Evolutionary conservation across 2,888 invertebrate genomes (phyloP).

Genomic region (Craniophora ligustri): DNA sequence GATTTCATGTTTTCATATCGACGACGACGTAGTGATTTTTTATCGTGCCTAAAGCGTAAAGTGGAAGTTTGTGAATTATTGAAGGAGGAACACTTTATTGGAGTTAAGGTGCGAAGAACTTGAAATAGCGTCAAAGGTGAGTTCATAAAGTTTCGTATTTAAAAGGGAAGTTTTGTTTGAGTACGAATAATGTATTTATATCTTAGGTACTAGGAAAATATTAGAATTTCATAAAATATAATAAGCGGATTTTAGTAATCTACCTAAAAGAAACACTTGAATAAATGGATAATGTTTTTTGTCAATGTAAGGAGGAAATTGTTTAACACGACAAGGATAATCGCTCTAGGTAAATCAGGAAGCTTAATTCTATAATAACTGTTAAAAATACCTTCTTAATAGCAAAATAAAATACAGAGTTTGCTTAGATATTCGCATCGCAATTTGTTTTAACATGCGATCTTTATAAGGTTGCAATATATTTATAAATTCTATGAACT

Average conservation of each 20-base stretch:
- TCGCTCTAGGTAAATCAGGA: conserved; percentile 39
- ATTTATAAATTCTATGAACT: not conserved
- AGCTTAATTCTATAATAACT: no score
- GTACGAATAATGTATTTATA: conserved; percentile 47
- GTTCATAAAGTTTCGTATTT: conserved; percentile 74
- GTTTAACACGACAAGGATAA: conserved; percentile 38
- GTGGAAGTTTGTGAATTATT: conserved; percentile 72
- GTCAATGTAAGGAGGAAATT: conserved; percentile 57
- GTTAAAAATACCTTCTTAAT: no score
- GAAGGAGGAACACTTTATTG: conserved; percentile 58
- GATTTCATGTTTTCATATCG: conserved; percentile 70
- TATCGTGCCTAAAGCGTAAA: conserved; percentile 68
- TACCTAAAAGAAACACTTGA: conserved; percentile 55
- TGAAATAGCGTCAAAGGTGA: conserved; percentile 68
- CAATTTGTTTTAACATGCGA: conserved; percentile 13
- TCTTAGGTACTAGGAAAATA: conserved; percentile 51
- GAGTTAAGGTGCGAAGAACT: conserved; percentile 53
- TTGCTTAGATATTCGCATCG: conserved; percentile 23
- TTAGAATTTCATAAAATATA: conserved; percentile 58
- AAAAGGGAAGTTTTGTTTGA: conserved; percentile 59
- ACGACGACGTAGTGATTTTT: conserved; percentile 73
- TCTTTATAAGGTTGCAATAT: not conserved
- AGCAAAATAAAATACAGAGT: no score
- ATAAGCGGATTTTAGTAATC: conserved; percentile 59
- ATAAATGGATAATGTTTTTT: conserved; percentile 65